These are phyloP conservation scores for Caenorhabditis sp. DNA, from an alignment of 2,888 invertebrate genomes.

Conservation along the genomic window DNA sequence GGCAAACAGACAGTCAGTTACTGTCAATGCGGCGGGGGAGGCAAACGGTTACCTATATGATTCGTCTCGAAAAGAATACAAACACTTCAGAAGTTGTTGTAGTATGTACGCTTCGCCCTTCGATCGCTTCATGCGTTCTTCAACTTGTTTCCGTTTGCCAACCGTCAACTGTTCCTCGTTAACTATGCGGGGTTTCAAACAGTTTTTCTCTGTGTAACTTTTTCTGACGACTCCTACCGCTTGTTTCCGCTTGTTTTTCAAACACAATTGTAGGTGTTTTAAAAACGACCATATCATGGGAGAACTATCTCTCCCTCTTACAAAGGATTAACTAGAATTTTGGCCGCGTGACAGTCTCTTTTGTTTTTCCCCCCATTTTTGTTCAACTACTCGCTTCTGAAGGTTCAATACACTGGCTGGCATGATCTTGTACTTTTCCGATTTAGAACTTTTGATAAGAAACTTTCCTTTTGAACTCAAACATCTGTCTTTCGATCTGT, in stretches of 20 bases:
- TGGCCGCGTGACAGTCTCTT: conserved; percentile 8
- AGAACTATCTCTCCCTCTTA: conserved; percentile 47
- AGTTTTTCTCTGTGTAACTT: conserved; percentile 39
- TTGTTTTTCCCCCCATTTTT: not conserved
- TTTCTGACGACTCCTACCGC: conserved; percentile 9
- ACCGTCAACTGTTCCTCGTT: conserved; percentile 34
- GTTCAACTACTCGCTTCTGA: conserved; percentile 13
- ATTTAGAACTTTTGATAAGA: conserved; percentile 34
- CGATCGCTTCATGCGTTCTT: conserved; percentile 16
- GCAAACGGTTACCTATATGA: conserved; percentile 23
- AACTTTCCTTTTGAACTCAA: not conserved
- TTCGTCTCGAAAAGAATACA: conserved; percentile 38
- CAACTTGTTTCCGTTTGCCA: conserved; percentile 26
- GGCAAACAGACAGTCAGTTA: conserved; percentile 42
- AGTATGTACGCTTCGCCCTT: conserved; percentile 31
- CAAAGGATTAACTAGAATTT: conserved; percentile 41
- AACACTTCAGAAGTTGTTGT: conserved; percentile 38
- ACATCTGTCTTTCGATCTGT: too few relatives aligned
- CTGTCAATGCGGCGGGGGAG: conserved; percentile 24
- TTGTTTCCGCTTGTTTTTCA: conserved; percentile 31
- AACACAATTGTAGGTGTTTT: conserved; percentile 36
- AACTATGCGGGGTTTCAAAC: conserved; percentile 32
- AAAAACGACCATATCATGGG: conserved; percentile 50
- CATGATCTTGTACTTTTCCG: conserved; percentile 33
- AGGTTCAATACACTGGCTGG: conserved; percentile 24